Conservation (phyloP, 2,888 invertebrate genomes). For the Eulithis prunata region DNA sequence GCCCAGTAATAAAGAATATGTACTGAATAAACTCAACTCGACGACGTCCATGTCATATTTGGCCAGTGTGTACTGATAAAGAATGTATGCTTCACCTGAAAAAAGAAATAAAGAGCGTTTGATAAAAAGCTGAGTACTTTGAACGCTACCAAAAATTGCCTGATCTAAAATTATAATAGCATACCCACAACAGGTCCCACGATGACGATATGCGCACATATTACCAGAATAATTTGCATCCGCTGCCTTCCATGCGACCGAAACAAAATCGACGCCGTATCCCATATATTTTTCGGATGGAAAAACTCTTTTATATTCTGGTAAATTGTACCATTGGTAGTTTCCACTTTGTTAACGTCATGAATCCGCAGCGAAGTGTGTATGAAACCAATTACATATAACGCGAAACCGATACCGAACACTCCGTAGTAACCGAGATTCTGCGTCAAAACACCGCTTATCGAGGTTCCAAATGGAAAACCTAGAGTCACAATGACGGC, state of each 20-base stretch:
- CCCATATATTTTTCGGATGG: conserved; percentile 68
- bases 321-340: conserved; percentile 54
- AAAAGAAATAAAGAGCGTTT: neutral
- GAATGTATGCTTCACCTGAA: conserved; percentile 80
- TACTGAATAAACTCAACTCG: conserved; percentile 78
- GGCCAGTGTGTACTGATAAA: conserved; percentile 77
- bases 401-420: conserved; percentile 61
- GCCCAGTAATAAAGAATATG: conserved; percentile 77
- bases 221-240: conserved; percentile 63
- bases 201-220: conserved; percentile 72
- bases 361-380: conserved; percentile 68
- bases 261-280: conserved; percentile 71
- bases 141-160: conserved; percentile 2
- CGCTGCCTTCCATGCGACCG: conserved; percentile 56
- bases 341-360: conserved; percentile 59
- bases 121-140: conserved; percentile 1
- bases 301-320: conserved; percentile 63
- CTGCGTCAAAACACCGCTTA: conserved; percentile 80
- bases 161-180: conserved; percentile 37
- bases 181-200: conserved; percentile 76
- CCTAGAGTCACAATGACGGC: conserved; percentile 80
- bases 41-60: conserved; percentile 81
- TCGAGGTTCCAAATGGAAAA: conserved; percentile 75
- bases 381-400: conserved; percentile 67
- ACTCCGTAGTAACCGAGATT: conserved; percentile 75